phyloP scores from a whole-genome alignment of 2,113 vertebrate genomes.

The Illadopsis cleaveri region DNA sequence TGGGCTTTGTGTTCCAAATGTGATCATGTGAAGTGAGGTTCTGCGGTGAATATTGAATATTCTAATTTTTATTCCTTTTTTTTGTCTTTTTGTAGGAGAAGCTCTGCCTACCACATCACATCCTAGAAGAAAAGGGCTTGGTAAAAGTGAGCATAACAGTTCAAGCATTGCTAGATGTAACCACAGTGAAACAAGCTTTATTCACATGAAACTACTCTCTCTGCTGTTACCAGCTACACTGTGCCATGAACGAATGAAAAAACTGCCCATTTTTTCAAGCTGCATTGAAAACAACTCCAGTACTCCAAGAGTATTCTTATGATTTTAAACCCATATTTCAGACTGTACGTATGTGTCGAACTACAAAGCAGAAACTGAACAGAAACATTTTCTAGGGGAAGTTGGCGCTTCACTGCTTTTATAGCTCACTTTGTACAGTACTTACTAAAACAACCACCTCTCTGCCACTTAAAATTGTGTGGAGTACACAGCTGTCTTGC shows the following conservation, averaged over 20 bases:
- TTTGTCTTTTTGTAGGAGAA: conserved; percentile 84
- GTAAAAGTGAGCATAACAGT: conserved; percentile 90
- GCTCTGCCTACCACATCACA: conserved; percentile 95
- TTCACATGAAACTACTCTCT: conserved; percentile 76
- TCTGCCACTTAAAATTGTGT: conserved; percentile 50
- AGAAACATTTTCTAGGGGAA: conserved; percentile 8
- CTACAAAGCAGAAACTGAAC: background rate
- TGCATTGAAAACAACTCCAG: background rate
- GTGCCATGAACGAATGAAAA: conserved; percentile 19
- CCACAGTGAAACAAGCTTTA: conserved; percentile 73
- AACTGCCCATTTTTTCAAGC: conserved; percentile 1
- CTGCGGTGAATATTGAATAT: background rate
- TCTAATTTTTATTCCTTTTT: conserved; percentile 16
- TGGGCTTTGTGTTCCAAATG: background rate
- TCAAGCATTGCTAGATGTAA: conserved; percentile 88
- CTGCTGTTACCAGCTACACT: conserved; percentile 39
- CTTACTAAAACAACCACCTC: conserved; percentile 1
- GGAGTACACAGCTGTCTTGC: conserved; percentile 63
- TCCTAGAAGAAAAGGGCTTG: conserved; percentile 95
- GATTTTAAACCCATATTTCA: background rate
- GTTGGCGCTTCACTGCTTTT: conserved; percentile 29
- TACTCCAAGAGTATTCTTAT: background rate
- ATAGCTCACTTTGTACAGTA: conserved; percentile 50
- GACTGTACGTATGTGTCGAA: background rate
- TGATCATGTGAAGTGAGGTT: background rate